Evolutionary conservation across 2,113 vertebrate species (phyloP).

Genomic region (Oreotrochilus melanogaster): DNA sequence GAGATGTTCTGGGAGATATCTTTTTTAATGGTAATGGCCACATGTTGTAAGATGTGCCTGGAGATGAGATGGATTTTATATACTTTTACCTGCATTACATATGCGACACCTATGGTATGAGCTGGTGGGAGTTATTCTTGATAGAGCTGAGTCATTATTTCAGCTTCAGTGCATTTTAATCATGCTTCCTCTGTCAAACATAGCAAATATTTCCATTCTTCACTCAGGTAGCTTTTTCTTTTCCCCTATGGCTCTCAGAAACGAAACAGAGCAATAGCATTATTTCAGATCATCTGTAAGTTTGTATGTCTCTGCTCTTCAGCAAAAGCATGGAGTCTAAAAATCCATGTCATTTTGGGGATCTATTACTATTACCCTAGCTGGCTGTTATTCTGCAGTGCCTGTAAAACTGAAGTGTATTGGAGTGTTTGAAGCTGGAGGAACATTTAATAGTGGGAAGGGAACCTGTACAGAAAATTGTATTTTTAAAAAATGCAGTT

Average conservation of each 20-base stretch:
- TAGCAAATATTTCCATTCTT: slow-evolving; percentile 47
- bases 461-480: not conserved
- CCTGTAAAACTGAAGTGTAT: not conserved
- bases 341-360: not conserved
- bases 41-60: not conserved
- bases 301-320: slow-evolving; percentile 16
- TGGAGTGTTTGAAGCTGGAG: not conserved
- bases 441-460: not conserved
- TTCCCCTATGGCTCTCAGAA: not conserved
- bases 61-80: slow-evolving; percentile 53
- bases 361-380: not conserved
- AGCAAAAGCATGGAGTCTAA: not conserved
- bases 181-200: slow-evolving; percentile 58
- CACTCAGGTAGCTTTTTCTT: slow-evolving; percentile 29
- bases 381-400: not conserved
- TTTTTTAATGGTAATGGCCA: slow-evolving; percentile 46
- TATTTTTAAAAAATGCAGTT: not conserved
- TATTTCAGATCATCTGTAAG: slow-evolving; percentile 19
- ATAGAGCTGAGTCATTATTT: slow-evolving; percentile 65
- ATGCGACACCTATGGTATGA: slow-evolving; percentile 11
- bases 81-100: slow-evolving; percentile 9
- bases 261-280: not conserved
- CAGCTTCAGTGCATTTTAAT: slow-evolving; percentile 73
- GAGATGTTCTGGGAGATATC: not conserved
- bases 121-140: slow-evolving; percentile 32